phyloP scores from a whole-genome alignment of 37 sponge, comb jelly and placozoan species.

The Spongilla lacustris region DNA sequence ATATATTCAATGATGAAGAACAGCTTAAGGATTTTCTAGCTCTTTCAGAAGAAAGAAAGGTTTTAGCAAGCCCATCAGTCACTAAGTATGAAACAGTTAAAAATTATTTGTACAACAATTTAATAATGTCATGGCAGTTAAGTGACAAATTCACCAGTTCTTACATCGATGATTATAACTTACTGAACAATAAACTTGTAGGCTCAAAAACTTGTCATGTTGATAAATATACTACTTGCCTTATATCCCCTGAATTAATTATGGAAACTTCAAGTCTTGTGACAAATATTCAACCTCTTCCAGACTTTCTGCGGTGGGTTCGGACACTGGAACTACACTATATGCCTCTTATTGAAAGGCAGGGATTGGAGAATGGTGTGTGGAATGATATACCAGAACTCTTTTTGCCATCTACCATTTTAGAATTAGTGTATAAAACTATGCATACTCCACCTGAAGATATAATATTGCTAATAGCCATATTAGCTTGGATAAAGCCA shows the following conservation, averaged over 20 bases:
- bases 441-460: background rate
- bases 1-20: background rate
- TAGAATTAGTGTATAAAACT: background rate
- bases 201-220: background rate
- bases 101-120: background rate
- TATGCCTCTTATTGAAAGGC: slow-evolving; percentile 1
- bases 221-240: background rate
- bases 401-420: background rate
- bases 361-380: background rate
- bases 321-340: slow-evolving; percentile 9
- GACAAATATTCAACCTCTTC: background rate
- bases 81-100: background rate
- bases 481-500: slow-evolving; percentile 1
- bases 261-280: background rate
- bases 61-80: too few relatives aligned
- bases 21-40: too few relatives aligned
- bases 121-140: background rate
- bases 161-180: background rate
- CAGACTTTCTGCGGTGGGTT: slow-evolving; percentile 13
- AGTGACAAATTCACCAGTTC: background rate
- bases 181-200: too few relatives aligned
- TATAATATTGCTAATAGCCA: background rate
- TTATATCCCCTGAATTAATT: background rate
- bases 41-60: too few relatives aligned
- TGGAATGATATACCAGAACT: slow-evolving; percentile 15